Evolutionary conservation across 2,888 invertebrate species (phyloP).

Genomic region (Polymixis flavicincta): DNA sequence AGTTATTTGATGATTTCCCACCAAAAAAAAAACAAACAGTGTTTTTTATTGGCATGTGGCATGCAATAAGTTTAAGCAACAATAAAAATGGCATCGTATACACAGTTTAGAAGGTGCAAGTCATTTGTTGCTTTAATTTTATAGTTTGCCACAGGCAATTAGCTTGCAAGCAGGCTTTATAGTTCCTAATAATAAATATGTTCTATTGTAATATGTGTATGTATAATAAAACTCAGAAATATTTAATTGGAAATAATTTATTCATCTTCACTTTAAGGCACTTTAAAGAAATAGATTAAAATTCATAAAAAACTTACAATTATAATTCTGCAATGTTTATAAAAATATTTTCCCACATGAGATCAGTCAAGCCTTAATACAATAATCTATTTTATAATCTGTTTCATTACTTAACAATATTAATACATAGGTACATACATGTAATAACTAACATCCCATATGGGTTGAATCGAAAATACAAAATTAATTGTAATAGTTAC

Average conservation of each 20-base stretch:
- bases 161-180: too few species aligned
- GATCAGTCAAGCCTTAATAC: slow-evolving; percentile 69
- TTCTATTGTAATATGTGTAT: neutral
- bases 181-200: neutral
- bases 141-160: too few species aligned
- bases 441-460: slow-evolving; percentile 58
- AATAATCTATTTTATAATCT: slow-evolving; percentile 61
- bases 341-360: slow-evolving; percentile 69
- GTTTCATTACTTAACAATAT: slow-evolving; percentile 61
- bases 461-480: slow-evolving; percentile 50
- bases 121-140: too few species aligned
- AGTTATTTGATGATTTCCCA: too few species aligned
- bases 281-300: slow-evolving; percentile 64
- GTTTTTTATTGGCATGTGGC: too few species aligned
- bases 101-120: too few species aligned
- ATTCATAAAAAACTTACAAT: slow-evolving; percentile 64
- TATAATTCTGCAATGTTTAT: slow-evolving; percentile 64
- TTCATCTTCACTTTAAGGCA: slow-evolving; percentile 66
- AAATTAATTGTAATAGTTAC: slow-evolving; percentile 48
- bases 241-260: slow-evolving; percentile 63
- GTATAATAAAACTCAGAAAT: slow-evolving; percentile 35
- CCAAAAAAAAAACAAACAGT: too few species aligned
- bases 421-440: slow-evolving; percentile 62
- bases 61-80: too few species aligned
- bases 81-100: too few species aligned